Evolutionary conservation across 30 jellyfish, hydroid and myxozoan genomes (phyloP).

Genomic region (Morbakka virulenta): DNA sequence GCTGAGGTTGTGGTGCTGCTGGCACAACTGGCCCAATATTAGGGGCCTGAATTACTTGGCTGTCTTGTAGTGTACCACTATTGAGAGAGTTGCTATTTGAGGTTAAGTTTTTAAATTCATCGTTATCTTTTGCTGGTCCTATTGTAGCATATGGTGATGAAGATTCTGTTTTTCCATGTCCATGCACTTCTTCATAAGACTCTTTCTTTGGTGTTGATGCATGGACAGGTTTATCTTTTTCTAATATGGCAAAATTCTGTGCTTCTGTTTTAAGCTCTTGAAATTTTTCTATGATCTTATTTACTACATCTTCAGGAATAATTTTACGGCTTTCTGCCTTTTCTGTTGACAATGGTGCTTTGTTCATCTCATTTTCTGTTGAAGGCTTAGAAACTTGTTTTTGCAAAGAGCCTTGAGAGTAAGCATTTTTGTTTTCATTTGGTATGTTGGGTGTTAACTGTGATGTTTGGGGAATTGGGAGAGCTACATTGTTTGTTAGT

Average conservation of each 20-base stretch:
- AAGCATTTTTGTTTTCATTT: not conserved
- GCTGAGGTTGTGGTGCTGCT: not conserved
- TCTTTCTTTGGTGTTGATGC: not conserved
- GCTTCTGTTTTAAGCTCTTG: slow-evolving; percentile 92
- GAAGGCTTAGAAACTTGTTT: not conserved
- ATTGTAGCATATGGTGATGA: slow-evolving; percentile 82
- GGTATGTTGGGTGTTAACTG: not conserved
- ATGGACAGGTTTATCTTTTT: not conserved
- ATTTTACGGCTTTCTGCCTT: slow-evolving; percentile 65
- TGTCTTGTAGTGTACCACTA: slow-evolving; percentile 11
- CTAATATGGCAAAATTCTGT: slow-evolving; percentile 55
- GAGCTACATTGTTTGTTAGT: not conserved
- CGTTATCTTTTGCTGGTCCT: slow-evolving; percentile 96
- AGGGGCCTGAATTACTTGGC: slow-evolving; percentile 43
- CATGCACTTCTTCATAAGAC: not conserved
- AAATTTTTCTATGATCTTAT: slow-evolving; percentile 80
- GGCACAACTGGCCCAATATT: slow-evolving; percentile 10
- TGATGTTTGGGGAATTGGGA: not conserved
- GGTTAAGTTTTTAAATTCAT: slow-evolving; percentile 79
- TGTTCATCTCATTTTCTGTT: not conserved
- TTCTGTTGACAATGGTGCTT: not conserved
- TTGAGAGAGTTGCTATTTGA: slow-evolving; percentile 7
- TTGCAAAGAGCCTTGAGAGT: not conserved
- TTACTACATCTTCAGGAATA: slow-evolving; percentile 99
- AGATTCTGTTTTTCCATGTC: slow-evolving; percentile 9